Base-by-base conservation (phyloP, 2,888 invertebrate genomes). In the Sericinus montela region DNA sequence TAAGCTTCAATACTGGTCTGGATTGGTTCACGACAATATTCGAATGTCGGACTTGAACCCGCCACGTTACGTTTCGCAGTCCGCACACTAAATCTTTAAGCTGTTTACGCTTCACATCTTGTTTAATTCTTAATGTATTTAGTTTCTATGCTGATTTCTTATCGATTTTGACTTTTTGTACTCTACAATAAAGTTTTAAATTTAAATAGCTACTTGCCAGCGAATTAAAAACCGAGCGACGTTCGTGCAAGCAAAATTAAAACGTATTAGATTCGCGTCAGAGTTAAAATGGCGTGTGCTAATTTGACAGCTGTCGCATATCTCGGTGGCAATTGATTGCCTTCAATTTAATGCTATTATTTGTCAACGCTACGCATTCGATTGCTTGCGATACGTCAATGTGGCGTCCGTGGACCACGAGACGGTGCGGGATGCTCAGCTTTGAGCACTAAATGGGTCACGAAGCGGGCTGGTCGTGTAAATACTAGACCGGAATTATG, bases 261-360 rank as follows among this genome's bases (percentile, higher is more conserved):
- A 1, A 8, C n/a, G 19, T 45, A 23, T 34, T 6, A 1, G 10
- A 16, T 11, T 23, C 10, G 14, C n/a, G 14, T 9, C n/a, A 5
- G 23, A 39, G n/a, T 23, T n/a, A 25, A 11, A 40, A 16, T 28
- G 40, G 34, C 40, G n/a, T 35, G 40, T n/a, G 9, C 3, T 8
- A 13, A 11, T 40, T 35, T n/a, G 40, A 25, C 35, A 40, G 40
- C 34, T 40, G 39, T 34, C 46, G 23, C 5, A 8, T n/a, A n/a
- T 16, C 16, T 9, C 25, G 1, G 42, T 11, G 46, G n/a, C 39
- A 46, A 39, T 46, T 46, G 39, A 45, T 45, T 13, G 32, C 11
- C 10, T 32, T 32, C 45, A 45, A 42, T 42, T 45, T 25, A 19
- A 30, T 32, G 34, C 19, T 13, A 38, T 32, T 46, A 45, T 38